Conservation (phyloP, 1,140 invertebrate genomes). For the Myzus persicae region DNA sequence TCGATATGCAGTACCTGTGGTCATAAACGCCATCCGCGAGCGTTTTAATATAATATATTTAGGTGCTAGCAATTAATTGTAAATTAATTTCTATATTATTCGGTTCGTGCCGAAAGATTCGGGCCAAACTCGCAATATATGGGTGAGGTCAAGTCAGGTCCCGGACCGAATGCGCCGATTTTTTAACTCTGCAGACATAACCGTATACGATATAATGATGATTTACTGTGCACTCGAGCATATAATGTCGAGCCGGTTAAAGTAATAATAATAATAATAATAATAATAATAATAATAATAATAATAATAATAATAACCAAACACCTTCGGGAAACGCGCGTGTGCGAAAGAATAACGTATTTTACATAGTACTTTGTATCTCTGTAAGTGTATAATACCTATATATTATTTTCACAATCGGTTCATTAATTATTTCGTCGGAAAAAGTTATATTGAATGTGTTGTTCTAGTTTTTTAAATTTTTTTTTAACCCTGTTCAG, state of each 20-base stretch:
- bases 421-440: background rate
- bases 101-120: background rate
- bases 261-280: background rate
- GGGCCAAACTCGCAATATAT: background rate
- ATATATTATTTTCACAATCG: slow-evolving; percentile 1
- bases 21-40: background rate
- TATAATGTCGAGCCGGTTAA: background rate
- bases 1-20: background rate
- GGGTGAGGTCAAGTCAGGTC: no score
- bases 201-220: background rate
- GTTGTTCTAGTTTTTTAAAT: background rate
- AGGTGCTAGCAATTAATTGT: no score
- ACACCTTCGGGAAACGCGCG: background rate
- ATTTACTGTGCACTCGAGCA: background rate
- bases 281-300: background rate
- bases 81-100: no score
- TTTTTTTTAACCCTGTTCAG: background rate
- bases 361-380: background rate
- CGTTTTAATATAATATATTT: no score
- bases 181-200: background rate
- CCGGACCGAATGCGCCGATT: background rate
- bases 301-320: background rate
- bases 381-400: background rate
- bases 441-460: background rate
- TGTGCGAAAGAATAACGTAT: background rate